phyloP scores from a whole-genome alignment of 2,113 vertebrate species.

The Halichoeres trimaculatus region DNA sequence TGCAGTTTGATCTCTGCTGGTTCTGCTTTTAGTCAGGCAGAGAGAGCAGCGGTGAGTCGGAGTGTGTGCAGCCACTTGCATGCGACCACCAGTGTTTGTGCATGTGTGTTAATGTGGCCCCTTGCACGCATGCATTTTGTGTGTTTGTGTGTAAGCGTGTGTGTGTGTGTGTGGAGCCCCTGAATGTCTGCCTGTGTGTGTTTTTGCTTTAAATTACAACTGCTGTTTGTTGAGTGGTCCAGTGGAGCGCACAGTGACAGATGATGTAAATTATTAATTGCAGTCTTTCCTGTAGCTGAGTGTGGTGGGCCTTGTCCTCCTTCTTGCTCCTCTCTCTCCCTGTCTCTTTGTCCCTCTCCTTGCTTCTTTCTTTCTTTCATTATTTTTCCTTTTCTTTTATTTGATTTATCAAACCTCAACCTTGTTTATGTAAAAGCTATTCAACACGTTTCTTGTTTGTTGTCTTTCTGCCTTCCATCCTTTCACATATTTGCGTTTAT shows the following conservation, averaged over 20 bases:
- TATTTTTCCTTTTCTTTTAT: constrained; percentile 10
- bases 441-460: neutral
- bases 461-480: neutral
- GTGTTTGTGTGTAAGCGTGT: neutral
- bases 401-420: constrained; percentile 15
- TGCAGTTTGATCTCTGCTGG: constrained; percentile 43
- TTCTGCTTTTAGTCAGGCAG: constrained; percentile 25
- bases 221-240: constrained; percentile 86
- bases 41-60: constrained; percentile 24
- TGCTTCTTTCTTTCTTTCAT: neutral
- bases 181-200: constrained; percentile 51
- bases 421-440: neutral
- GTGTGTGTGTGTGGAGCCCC: constrained; percentile 24
- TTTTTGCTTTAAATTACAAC: constrained; percentile 83
- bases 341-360: neutral
- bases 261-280: constrained; percentile 88
- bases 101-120: constrained; percentile 20
- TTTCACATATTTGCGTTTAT: neutral
- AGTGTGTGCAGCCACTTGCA: constrained; percentile 24
- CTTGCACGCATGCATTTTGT: constrained; percentile 33
- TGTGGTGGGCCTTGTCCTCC: constrained; percentile 78
- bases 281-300: constrained; percentile 83
- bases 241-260: constrained; percentile 86
- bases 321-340: constrained; percentile 53
- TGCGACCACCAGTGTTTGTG: constrained; percentile 27